Evolutionary conservation across 2,888 invertebrate genomes (phyloP), one percentile per base, ranked within the genome.

Genomic region (Cheilosia grossa): DNA sequence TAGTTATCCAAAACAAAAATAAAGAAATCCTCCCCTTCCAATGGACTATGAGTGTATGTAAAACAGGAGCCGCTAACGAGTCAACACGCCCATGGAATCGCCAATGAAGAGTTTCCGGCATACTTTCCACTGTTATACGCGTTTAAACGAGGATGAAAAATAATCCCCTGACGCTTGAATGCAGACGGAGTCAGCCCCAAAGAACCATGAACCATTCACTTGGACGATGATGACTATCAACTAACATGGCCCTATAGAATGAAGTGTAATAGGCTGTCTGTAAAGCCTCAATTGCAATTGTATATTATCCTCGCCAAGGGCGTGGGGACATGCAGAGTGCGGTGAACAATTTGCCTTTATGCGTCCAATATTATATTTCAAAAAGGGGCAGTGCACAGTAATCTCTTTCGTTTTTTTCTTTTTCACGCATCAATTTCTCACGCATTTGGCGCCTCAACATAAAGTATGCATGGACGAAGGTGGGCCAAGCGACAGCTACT

Each of bases 41-140:
- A 33, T 40, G 17, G 21, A 21, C 47, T 54, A 51, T 27, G 27
- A 4, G 58, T 15, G 17, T 51, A 73, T 49, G 51, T 63, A 73
- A 61, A 73, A 37, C 83, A 80, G 83, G 73, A 83, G 79, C 82
- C 69, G 79, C 67, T 69, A 69, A 79, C 79, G 79, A 74, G 79
- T 61, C 74, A 75, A 66, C 80, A 85, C 85, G 75, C 81, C 75
- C 79, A 54, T 81, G 67, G 81, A 80, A 85, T 81, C 51, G 66
- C 75, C 72, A 85, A 85, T 85, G 80, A 75, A 67, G 80, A 81
- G 75, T 75, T 85, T 85, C 85, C 85, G 85, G 80, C 75, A 85
- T 44, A 17, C 59, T 49, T 61, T 53, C 40, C 44, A 19, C 54
- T 49, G 33, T 10, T 61, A 37, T 63, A 58, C 80, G 61, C 80